These are phyloP conservation scores for Formicarius rufipectus DNA, from an alignment of 2,113 vertebrate species.

Conservation along the genomic window DNA sequence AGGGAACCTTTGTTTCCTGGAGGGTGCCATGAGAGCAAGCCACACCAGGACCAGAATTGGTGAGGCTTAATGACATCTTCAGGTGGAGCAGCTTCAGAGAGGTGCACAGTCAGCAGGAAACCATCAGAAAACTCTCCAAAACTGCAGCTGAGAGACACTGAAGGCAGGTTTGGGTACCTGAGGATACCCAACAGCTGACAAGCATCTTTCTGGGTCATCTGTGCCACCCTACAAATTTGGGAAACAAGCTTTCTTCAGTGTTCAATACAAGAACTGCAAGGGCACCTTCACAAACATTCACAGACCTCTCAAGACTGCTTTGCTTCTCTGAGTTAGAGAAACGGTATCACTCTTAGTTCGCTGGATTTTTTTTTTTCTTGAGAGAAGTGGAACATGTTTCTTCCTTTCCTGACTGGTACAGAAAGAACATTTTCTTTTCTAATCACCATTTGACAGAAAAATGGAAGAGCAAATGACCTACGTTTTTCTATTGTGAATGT, in stretches of 20 bases:
- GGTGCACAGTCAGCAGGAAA: neutral
- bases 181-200: neutral
- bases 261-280: neutral
- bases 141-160: neutral
- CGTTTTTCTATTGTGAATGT: conserved; percentile 15
- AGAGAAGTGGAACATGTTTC: neutral
- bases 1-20: neutral
- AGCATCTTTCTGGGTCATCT: neutral
- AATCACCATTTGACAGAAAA: conserved; percentile 57
- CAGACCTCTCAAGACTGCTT: neutral
- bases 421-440: conserved; percentile 35
- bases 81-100: neutral
- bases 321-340: neutral
- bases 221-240: neutral
- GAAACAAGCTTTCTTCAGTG: neutral
- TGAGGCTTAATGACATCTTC: neutral
- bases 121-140: neutral
- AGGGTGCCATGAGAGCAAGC: neutral
- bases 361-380: neutral
- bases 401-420: conserved; percentile 9
- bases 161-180: neutral
- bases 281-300: neutral
- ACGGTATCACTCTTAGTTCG: neutral
- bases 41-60: neutral
- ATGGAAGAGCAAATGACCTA: neutral